Conservation (phyloP, 2,113 vertebrate genomes). For the Osmerus eperlanus region DNA sequence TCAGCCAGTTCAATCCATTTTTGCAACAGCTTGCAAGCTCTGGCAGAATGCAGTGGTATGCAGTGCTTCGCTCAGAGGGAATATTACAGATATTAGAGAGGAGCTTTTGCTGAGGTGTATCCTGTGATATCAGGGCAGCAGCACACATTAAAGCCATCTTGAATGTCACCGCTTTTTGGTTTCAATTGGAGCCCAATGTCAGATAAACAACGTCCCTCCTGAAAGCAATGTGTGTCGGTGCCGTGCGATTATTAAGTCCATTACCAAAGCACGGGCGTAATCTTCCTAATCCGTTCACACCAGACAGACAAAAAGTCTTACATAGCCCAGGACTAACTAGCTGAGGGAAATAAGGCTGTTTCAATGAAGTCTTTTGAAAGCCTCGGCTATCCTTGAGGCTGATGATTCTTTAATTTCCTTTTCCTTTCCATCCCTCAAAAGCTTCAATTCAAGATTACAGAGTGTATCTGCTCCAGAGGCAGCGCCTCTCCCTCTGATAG, state of each 20-base stretch:
- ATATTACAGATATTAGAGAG: conserved; percentile 19
- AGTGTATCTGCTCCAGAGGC: conserved; percentile 1
- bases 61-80: conserved; percentile 11
- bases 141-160: conserved; percentile 7
- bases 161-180: conserved; percentile 17
- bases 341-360: background rate
- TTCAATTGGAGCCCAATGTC: conserved; percentile 18
- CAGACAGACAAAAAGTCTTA: background rate
- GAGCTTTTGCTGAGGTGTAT: background rate
- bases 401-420: background rate
- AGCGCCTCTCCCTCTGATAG: conserved; percentile 23
- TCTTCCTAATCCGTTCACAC: conserved; percentile 10
- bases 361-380: background rate
- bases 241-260: conserved; percentile 1
- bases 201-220: background rate
- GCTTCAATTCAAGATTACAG: background rate
- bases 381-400: conserved; percentile 1
- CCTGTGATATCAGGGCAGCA: conserved; percentile 9
- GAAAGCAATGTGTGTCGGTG: background rate
- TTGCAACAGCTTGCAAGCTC: conserved; percentile 53
- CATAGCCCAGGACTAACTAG: background rate
- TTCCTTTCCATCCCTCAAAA: background rate
- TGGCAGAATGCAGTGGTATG: conserved; percentile 23
- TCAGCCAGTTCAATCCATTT: conserved; percentile 25
- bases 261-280: background rate